Evolutionary conservation across 2,113 vertebrate genomes (phyloP).

Genomic region (Sminthopsis crassicaudata): DNA sequence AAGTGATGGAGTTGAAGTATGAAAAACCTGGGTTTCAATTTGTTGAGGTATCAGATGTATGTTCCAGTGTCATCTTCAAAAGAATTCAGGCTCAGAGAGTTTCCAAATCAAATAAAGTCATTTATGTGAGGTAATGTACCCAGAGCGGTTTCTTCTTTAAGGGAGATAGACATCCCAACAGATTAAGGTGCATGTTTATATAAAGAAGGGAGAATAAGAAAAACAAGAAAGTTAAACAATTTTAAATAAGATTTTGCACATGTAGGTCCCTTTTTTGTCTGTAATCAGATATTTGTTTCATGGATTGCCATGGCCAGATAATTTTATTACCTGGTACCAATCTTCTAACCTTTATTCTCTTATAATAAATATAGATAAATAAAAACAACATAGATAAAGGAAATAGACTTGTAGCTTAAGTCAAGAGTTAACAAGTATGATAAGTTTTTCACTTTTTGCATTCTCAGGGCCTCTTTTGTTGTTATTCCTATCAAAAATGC

Average conservation of each 20-base stretch:
- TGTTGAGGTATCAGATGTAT: no score
- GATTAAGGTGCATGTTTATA: no score
- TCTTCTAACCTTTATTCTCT: not conserved
- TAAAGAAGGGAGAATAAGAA: no score
- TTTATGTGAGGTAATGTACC: no score
- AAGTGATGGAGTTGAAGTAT: not conserved
- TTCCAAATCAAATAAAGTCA: no score
- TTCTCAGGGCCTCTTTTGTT: not conserved
- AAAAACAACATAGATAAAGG: not conserved
- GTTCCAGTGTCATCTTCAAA: no score
- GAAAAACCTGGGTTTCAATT: not conserved
- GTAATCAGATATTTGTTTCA: not conserved
- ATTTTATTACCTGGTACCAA: not conserved
- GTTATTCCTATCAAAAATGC: not conserved
- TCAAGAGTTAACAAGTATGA: not conserved
- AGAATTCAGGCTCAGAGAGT: no score
- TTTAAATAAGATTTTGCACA: no score
- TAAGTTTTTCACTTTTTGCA: not conserved
- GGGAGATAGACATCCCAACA: no score
- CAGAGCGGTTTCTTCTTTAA: no score
- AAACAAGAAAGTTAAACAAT: no score
- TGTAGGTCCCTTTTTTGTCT: no score
- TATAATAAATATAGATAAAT: not conserved
- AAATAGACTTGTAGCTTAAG: not conserved
- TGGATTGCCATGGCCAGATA: not conserved